These are phyloP conservation scores for Lasiommata megera DNA, from an alignment of 2,888 invertebrate species.

Conservation along the genomic window DNA sequence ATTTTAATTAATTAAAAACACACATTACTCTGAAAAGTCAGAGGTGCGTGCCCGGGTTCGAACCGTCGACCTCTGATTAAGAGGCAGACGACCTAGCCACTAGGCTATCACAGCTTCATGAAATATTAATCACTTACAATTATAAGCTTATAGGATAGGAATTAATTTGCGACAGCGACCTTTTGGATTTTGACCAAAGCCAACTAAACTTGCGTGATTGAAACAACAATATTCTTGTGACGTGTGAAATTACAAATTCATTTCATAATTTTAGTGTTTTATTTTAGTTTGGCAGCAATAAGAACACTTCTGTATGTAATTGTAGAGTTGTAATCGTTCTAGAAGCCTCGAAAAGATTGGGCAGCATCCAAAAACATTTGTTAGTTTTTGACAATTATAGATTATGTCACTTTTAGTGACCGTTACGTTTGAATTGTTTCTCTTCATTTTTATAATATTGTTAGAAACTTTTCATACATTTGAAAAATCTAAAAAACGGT, in stretches of 20 bases:
- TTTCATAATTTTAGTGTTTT: background rate
- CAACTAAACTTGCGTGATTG: background rate
- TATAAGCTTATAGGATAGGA: too few relatives aligned
- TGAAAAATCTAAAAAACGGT: too few relatives aligned
- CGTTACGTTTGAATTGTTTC: background rate
- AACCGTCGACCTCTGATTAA: too few relatives aligned
- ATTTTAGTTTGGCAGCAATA: constrained; percentile 11
- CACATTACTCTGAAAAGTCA: too few relatives aligned
- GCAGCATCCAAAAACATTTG: constrained; percentile 21
- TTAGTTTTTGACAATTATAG: background rate
- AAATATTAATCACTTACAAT: too few relatives aligned
- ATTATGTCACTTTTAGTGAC: background rate
- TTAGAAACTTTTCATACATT: too few relatives aligned
- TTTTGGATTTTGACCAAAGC: background rate
- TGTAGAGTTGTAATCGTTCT: constrained; percentile 11
- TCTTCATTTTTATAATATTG: background rate
- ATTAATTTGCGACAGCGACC: too few relatives aligned
- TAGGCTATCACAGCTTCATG: too few relatives aligned
- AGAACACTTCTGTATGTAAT: constrained; percentile 7
- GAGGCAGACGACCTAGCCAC: too few relatives aligned
- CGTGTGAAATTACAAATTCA: background rate
- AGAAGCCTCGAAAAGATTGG: constrained; percentile 18
- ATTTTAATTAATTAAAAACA: too few relatives aligned
- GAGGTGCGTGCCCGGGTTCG: too few relatives aligned
- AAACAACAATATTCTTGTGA: background rate